Percentiles rank a stretch among this genome's conserved stretches.
phyloP scores from a whole-genome alignment of 2,797 vertebrate species.

The Syngnathus acus region DNA sequence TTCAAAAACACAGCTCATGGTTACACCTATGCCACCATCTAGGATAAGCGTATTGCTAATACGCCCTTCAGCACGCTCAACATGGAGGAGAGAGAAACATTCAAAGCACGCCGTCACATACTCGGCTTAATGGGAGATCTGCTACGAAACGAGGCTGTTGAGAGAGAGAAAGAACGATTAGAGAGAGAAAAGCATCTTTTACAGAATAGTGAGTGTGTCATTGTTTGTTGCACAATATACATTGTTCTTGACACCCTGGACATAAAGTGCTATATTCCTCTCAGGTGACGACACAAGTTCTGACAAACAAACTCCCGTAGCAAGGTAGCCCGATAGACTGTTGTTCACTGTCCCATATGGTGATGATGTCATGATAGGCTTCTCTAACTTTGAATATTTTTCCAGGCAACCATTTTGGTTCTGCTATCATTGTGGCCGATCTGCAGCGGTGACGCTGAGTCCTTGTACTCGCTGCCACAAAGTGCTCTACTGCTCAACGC shows the following conservation, averaged over 20 bases:
- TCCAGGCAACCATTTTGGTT: slow-evolving; percentile 70
- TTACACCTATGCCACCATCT: not conserved
- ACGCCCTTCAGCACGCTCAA: slow-evolving; percentile 70
- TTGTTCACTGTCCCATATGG: not conserved
- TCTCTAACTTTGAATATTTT: slow-evolving; percentile 2
- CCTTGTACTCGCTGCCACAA: slow-evolving; percentile 66
- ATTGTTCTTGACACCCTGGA: not conserved
- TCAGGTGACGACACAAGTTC: slow-evolving; percentile 14
- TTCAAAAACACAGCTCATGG: not conserved
- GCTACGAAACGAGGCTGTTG: slow-evolving; percentile 43
- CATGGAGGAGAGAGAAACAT: slow-evolving; percentile 56
- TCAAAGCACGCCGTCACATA: slow-evolving; percentile 56
- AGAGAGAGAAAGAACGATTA: slow-evolving; percentile 40
- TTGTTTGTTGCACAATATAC: not conserved
- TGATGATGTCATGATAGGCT: not conserved
- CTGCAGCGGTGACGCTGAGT: slow-evolving; percentile 61
- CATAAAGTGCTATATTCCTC: slow-evolving; percentile 10
- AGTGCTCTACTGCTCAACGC: slow-evolving; percentile 73
- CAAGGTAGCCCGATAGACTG: not conserved
- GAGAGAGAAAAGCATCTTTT: slow-evolving; percentile 37
- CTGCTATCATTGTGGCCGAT: slow-evolving; percentile 79
- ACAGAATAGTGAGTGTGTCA: slow-evolving; percentile 31
- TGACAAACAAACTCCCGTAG: not conserved
- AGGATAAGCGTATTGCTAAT: slow-evolving; percentile 70
- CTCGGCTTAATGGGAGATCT: slow-evolving; percentile 66